phyloP scores from a whole-genome alignment of 1,140 invertebrate species.

The Potamilus streckersoni region DNA sequence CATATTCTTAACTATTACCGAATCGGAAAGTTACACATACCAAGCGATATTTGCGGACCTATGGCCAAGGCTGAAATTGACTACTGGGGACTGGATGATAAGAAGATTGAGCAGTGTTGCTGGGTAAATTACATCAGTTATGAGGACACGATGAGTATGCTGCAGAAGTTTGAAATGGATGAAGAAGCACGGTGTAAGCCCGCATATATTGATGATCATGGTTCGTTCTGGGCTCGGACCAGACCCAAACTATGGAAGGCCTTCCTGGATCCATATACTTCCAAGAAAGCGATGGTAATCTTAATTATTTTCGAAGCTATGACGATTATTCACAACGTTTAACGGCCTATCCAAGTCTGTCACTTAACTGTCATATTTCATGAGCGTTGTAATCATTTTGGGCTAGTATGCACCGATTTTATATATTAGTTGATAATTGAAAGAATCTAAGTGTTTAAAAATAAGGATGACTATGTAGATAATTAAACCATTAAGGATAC shows the following conservation, averaged over 20 bases:
- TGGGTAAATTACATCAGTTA: constrained; percentile 37
- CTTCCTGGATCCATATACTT: constrained; percentile 33
- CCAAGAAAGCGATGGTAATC: constrained; percentile 18
- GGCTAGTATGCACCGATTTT: too few relatives aligned
- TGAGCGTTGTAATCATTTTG: too few relatives aligned
- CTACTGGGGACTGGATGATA: constrained; percentile 76
- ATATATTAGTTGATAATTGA: too few relatives aligned
- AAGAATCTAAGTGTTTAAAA: too few relatives aligned
- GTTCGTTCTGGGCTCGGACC: constrained; percentile 46
- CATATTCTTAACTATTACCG: constrained; percentile 98
- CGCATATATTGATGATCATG: constrained; percentile 39
- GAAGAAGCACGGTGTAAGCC: constrained; percentile 23
- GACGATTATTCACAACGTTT: too few relatives aligned
- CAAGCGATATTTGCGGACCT: constrained; percentile 97
- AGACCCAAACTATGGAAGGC: constrained; percentile 40
- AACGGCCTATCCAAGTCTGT: too few relatives aligned
- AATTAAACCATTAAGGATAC: too few relatives aligned
- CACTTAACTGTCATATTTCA: too few relatives aligned
- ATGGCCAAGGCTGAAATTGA: constrained; percentile 98
- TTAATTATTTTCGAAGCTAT: too few relatives aligned
- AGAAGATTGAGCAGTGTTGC: constrained; percentile 44
- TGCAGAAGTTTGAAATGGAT: constrained; percentile 36
- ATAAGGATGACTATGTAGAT: too few relatives aligned
- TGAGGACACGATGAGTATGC: constrained; percentile 29
- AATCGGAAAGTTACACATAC: constrained; percentile 98